Evolutionary conservation across 2,797 vertebrate species (phyloP).

Genomic region (Hylomyscus alleni): DNA sequence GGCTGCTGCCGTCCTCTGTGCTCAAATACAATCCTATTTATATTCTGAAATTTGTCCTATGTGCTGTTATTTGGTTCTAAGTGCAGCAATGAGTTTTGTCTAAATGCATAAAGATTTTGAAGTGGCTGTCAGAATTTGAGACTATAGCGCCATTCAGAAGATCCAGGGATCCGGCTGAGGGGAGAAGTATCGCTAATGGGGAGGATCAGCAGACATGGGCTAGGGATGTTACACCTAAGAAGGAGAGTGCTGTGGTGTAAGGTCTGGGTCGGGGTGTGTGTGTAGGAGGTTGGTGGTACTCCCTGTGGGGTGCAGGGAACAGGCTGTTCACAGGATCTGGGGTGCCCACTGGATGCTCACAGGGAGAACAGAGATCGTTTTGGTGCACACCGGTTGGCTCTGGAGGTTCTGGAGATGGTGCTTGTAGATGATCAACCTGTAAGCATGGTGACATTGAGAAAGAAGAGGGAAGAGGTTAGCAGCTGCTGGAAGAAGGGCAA

Average conservation of each 20-base stretch:
- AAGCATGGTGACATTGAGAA: neutral
- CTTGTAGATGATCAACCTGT: neutral
- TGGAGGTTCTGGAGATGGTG: neutral
- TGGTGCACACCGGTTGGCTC: slow-evolving; percentile 17
- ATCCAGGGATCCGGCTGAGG: slow-evolving; percentile 9
- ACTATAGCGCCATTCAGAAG: neutral
- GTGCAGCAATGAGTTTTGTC: slow-evolving; percentile 23
- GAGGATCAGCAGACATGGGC: neutral
- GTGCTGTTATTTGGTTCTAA: slow-evolving; percentile 38
- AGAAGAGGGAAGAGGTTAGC: neutral
- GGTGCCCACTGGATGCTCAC: neutral
- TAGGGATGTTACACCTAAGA: slow-evolving; percentile 7
- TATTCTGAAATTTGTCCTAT: slow-evolving; percentile 56
- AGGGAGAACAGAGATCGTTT: neutral
- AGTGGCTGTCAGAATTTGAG: slow-evolving; percentile 16
- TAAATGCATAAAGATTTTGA: slow-evolving; percentile 60
- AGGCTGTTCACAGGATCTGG: neutral
- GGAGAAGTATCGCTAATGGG: neutral
- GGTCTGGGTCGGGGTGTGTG: too few relatives aligned
- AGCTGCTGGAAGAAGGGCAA: neutral
- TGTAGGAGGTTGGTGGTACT: neutral
- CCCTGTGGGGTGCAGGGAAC: neutral
- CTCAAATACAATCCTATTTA: neutral
- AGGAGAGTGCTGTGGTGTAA: neutral
- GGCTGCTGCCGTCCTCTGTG: neutral